Conservation (phyloP, 1,140 invertebrate species). For the Leptinotarsa texana region DNA sequence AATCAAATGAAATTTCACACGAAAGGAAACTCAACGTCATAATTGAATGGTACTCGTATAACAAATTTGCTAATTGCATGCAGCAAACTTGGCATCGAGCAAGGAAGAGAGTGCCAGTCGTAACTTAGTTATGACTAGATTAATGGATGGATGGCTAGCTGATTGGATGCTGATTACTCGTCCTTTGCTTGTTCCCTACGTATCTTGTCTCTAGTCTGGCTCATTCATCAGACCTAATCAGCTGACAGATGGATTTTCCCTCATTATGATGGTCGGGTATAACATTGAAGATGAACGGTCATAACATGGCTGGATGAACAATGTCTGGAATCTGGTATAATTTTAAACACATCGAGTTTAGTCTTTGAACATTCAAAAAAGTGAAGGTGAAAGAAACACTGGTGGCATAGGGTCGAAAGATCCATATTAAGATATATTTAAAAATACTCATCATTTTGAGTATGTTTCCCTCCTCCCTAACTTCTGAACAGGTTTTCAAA, state of each 20-base stretch:
- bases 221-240: constrained; percentile 11
- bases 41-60: constrained; percentile 12
- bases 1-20: constrained; percentile 1
- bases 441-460: no score
- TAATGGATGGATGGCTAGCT: constrained; percentile 1
- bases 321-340: no score
- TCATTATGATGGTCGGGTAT: background rate
- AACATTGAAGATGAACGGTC: no score
- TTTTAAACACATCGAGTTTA: no score
- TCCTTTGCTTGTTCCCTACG: background rate
- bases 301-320: no score
- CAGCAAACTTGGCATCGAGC: background rate
- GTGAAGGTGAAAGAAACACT: no score
- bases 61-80: constrained; percentile 16
- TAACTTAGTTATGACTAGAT: constrained; percentile 15
- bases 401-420: no score
- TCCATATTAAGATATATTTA: no score
- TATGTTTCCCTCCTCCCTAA: no score
- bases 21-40: constrained; percentile 6
- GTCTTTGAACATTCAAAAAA: no score
- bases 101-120: constrained; percentile 13
- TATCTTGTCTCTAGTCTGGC: constrained; percentile 2
- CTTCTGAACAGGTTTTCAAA: no score
- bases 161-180: constrained; percentile 8
- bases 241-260: background rate